Evolutionary conservation across 2,113 vertebrate genomes (phyloP).

Genomic region (Chionomys nivalis): DNA sequence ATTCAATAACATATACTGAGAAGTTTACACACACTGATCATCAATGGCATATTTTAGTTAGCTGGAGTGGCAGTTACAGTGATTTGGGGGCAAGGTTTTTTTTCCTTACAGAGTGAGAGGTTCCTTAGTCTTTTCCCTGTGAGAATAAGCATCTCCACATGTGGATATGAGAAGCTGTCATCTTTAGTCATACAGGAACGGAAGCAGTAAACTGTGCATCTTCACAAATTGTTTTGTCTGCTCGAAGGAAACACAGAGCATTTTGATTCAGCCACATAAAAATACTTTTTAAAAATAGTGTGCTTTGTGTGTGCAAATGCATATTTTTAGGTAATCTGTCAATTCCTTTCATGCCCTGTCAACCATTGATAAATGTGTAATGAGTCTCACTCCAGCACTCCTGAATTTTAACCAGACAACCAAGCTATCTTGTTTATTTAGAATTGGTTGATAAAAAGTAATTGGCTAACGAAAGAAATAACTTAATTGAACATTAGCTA

Average conservation of each 20-base stretch:
- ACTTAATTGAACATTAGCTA: slow-evolving; percentile 24
- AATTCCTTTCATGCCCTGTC: slow-evolving; percentile 46
- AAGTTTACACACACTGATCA: slow-evolving; percentile 34
- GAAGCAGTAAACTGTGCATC: slow-evolving; percentile 8
- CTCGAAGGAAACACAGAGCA: slow-evolving; percentile 17
- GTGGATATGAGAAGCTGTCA: not conserved
- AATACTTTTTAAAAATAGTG: not conserved
- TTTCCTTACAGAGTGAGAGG: not conserved
- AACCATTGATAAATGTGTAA: slow-evolving; percentile 52
- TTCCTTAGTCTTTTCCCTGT: slow-evolving; percentile 12
- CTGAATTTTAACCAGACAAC: slow-evolving; percentile 59
- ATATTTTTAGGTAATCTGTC: slow-evolving; percentile 38
- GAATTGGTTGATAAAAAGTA: slow-evolving; percentile 40
- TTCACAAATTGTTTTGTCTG: slow-evolving; percentile 31
- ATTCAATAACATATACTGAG: slow-evolving; percentile 28
- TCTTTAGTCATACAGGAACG: slow-evolving; percentile 12
- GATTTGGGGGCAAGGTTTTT: not conserved
- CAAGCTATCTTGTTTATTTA: slow-evolving; percentile 5
- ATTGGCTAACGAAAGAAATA: slow-evolving; percentile 58
- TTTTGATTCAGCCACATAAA: slow-evolving; percentile 33
- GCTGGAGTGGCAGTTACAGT: not conserved
- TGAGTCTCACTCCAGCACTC: slow-evolving; percentile 2
- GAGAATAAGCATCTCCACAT: slow-evolving; percentile 21
- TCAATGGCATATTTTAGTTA: slow-evolving; percentile 18
- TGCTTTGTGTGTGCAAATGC: not conserved